A percentile compares a stretch with the other conserved stretches of the same genome.
phyloP scores from a whole-genome alignment of 2,797 vertebrate genomes.

The Arnoldichthys spilopterus region DNA sequence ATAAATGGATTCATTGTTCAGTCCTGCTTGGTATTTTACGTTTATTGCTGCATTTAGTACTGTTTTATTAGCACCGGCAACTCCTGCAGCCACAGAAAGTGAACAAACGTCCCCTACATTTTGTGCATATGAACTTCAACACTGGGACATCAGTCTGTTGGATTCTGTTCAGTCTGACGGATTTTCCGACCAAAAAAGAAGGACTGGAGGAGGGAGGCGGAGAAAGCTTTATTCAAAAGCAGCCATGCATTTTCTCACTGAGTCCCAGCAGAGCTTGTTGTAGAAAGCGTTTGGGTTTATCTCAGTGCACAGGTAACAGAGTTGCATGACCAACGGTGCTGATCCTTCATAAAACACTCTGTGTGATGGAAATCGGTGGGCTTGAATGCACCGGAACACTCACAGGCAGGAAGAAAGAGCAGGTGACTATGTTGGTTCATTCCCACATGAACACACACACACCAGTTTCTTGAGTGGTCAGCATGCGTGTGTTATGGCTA shows the following conservation, averaged over 20 bases:
- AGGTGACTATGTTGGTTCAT: neutral
- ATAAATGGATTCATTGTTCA: no score
- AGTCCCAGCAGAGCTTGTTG: neutral
- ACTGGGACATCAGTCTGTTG: neutral
- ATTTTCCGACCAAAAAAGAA: neutral
- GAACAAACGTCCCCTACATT: neutral
- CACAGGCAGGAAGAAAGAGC: conserved; percentile 1
- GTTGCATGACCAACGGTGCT: neutral
- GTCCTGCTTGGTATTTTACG: no score
- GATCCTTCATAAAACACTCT: conserved; percentile 4
- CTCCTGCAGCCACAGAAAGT: no score
- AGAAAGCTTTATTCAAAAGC: neutral
- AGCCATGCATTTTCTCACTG: neutral
- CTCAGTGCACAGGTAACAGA: neutral
- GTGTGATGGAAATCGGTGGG: conserved; percentile 32
- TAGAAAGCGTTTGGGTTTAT: conserved; percentile 17
- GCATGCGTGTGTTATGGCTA: conserved; percentile 23
- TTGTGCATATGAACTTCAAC: neutral
- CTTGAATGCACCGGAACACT: conserved; percentile 16
- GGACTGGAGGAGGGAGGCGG: neutral
- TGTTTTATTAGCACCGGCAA: no score
- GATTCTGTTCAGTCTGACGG: neutral
- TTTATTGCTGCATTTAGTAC: no score
- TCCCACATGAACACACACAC: conserved; percentile 24
- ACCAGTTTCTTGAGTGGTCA: conserved; percentile 25